phyloP scores from a whole-genome alignment of 2,797 vertebrate genomes.

The Labeo calbasu region DNA sequence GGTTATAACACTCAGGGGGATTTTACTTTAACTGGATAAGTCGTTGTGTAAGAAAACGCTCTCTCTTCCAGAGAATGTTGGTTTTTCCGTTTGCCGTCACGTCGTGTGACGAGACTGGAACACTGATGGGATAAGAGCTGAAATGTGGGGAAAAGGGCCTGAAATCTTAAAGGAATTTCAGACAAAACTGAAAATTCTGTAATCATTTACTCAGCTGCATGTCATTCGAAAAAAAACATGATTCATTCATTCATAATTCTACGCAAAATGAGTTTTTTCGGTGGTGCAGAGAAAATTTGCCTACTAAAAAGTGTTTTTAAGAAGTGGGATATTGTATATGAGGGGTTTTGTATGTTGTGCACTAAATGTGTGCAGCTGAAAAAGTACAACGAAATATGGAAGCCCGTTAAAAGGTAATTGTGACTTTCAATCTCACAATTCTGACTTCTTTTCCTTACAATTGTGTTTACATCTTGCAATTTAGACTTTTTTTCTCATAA shows the following conservation, averaged over 20 bases:
- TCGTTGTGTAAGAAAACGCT: not conserved
- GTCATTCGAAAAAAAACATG: too few relatives aligned
- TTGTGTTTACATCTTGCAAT: too few relatives aligned
- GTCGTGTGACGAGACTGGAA: not conserved
- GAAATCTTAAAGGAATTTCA: slow-evolving; percentile 4
- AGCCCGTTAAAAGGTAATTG: too few relatives aligned
- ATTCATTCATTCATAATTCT: not conserved
- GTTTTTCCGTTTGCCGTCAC: not conserved
- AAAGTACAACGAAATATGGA: not conserved
- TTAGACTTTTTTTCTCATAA: too few relatives aligned
- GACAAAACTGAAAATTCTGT: not conserved
- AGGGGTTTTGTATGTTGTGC: not conserved
- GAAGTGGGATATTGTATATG: not conserved
- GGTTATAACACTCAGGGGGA: slow-evolving; percentile 24
- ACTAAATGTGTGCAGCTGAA: not conserved
- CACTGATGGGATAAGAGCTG: not conserved
- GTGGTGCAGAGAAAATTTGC: not conserved
- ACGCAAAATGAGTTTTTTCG: not conserved
- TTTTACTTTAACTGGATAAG: slow-evolving; percentile 30
- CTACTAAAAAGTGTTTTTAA: not conserved
- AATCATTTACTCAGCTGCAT: not conserved
- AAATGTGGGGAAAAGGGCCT: not conserved
- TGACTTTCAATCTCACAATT: too few relatives aligned
- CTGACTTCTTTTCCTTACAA: too few relatives aligned
- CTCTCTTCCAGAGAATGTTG: not conserved